Evolutionary conservation across 2,888 invertebrate species (phyloP), one percentile per base, ranked within the genome.

Genomic region (Diaperis boleti): DNA sequence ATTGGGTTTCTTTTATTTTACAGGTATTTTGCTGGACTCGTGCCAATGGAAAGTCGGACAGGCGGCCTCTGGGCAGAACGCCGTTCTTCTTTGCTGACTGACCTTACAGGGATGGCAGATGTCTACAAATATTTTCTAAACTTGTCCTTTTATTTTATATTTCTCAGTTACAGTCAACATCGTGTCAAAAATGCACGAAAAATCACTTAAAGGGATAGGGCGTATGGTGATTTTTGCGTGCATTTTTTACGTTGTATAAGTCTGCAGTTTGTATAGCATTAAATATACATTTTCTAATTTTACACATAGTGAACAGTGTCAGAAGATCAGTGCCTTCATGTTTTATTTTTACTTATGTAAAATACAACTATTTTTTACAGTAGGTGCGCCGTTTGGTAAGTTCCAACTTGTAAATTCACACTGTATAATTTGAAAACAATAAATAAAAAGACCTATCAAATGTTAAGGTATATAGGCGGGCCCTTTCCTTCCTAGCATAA

Each of bases 401-500:
- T 73, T 70, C 20, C 60, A 44, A 64, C 33, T 35, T 71, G 69
- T 69, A 73, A 70, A 61, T 70, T 63, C 56, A 66, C 47, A 4
- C 64, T 72, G 70, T 71, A 69, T 47, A 45, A 65, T 56, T 65
- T 60, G 62, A 66, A 67, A 67, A 64, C 50, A 65, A 50, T 68
- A 62, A 74, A 74, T 74, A 74, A 72, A 73, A 70, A 67, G 50
- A 69, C 69, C 67, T 69, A 68, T 66, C 68, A 69, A 63, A 65
- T 62, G 67, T 67, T 59, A 68, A 74, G 72, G 70, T 74, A 74
- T 76, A 72, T 74, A 70, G 75, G 74, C 71, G 72, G 71, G 73
- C 71, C 74, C 75, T 74, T 71, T 74, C 72, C 73, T 70, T 75
- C 71, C 71, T 70, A 26, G n/a, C n/a, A n/a, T n/a, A n/a, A n/a